Base-by-base conservation (phyloP, 30 jellyfish, hydroid and myxozoan genomes). In the Sanderia malayensis region DNA sequence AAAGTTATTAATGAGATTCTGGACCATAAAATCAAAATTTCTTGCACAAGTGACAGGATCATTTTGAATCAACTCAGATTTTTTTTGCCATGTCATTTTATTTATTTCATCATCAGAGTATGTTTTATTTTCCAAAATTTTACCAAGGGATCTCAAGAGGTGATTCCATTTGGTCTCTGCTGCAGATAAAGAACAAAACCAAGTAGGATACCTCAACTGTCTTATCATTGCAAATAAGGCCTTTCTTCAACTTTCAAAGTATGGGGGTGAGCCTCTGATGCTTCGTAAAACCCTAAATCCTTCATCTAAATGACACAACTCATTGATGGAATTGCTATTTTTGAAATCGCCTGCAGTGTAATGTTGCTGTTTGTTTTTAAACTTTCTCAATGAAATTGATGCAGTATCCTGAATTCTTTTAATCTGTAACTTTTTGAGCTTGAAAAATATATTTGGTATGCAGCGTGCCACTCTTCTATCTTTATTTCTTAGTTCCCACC, bases 41-140 rank as follows among this genome's bases (percentile, higher is more conserved):
- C n/a, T n/a, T n/a, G n/a, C n/a, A n/a, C n/a, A n/a, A n/a, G n/a
- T n/a, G n/a, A n/a, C n/a, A n/a, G 74, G 74, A 22, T 31, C 68
- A 18, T 55, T 55, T 31, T 55, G 68, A 31, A 37, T 30, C 68
- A 22, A 67, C 59, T 31, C 67, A 31, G 79, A 67, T 23, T 67
- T 67, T 37, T 31, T 31, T 67, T 67, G 67, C 79, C 79, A 67
- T 67, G 71, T 30, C 79, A 67, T 67, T 31, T 17, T 32, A 20
- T 69, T 6, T 7, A 67, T 37, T 30, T 67, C 79, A 22, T 67
- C 79, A 19, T 67, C 79, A 8, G 71, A 30, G 79, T 67, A 67
- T 30, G 17, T 31, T 10, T 11, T 7, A 34, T 20, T 67, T 23
- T 67, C 71, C 46, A 67, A 0, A 7, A 30, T 31, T 67, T 37